A percentile compares a stretch with the other conserved stretches of the same genome.
These are phyloP conservation scores for Athripsodes cinereus DNA, from an alignment of 2,888 invertebrate species.

Conservation along the genomic window DNA sequence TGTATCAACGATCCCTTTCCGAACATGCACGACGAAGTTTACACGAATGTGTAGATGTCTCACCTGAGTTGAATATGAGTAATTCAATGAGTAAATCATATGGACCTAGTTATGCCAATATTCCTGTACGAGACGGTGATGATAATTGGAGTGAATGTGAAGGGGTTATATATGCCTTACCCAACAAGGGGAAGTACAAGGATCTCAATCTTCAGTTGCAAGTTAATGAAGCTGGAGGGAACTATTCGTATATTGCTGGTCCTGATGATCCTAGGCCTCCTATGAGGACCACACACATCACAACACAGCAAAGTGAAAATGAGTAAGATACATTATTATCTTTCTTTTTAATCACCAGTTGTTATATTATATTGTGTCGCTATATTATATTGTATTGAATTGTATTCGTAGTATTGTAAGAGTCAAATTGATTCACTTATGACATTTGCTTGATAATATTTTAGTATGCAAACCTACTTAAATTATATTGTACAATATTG, in stretches of 20 bases:
- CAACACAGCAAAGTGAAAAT: constrained; percentile 10
- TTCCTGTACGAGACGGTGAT: constrained; percentile 10
- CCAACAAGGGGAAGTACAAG: constrained; percentile 49
- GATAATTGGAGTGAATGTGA: constrained; percentile 48
- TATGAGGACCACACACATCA: constrained; percentile 26
- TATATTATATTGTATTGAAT: no score
- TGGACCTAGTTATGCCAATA: background rate
- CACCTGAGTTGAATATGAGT: constrained; percentile 1
- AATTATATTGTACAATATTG: no score
- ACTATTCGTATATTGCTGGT: constrained; percentile 46
- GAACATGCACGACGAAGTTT: constrained; percentile 43
- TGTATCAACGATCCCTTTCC: constrained; percentile 45
- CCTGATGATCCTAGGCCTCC: constrained; percentile 31
- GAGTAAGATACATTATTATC: constrained; percentile 13
- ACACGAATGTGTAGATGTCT: constrained; percentile 38
- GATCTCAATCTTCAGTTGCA: constrained; percentile 46
- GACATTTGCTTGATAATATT: no score
- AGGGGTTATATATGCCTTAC: constrained; percentile 48
- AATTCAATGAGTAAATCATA: background rate
- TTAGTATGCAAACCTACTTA: no score
- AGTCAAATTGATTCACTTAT: no score
- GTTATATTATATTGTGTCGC: no score
- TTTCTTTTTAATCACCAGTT: no score
- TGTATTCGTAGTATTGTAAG: no score
- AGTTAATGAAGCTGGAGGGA: constrained; percentile 47